These are phyloP conservation scores for Seriola aureovittata DNA, from an alignment of 2,113 vertebrate species.

Conservation along the genomic window DNA sequence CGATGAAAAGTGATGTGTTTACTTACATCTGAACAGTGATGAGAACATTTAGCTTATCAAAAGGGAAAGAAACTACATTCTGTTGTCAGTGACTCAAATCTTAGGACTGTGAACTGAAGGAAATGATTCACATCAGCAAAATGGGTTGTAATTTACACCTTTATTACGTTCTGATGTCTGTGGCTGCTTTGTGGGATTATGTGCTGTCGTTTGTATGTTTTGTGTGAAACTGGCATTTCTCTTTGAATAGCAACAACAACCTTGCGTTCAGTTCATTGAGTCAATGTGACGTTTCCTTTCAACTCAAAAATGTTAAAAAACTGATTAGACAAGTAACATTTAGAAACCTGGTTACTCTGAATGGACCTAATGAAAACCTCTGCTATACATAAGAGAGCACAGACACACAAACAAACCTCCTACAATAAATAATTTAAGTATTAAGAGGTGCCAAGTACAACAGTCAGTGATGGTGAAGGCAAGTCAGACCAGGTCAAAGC, in stretches of 20 bases:
- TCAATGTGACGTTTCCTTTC: too few relatives aligned
- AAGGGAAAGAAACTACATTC: too few relatives aligned
- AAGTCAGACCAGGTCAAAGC: neutral
- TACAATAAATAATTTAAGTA: constrained; percentile 63
- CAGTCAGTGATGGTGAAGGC: constrained; percentile 2
- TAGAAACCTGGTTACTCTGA: neutral
- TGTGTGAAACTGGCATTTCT: neutral
- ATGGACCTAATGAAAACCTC: neutral
- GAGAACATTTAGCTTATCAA: too few relatives aligned
- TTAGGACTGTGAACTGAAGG: too few relatives aligned
- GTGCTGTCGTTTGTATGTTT: neutral
- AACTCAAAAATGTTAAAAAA: neutral
- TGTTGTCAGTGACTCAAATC: too few relatives aligned
- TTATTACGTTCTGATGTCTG: neutral
- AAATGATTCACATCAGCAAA: too few relatives aligned
- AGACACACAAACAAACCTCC: constrained; percentile 44
- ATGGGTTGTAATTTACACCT: neutral
- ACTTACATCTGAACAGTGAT: too few relatives aligned
- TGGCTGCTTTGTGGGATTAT: neutral
- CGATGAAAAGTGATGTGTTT: too few relatives aligned
- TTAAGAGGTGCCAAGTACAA: constrained; percentile 47
- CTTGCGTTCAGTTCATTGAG: too few relatives aligned
- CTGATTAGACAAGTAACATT: neutral
- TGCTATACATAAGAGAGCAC: neutral
- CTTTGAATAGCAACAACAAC: too few relatives aligned